phyloP scores from a whole-genome alignment of 2,113 vertebrate species.

The Onychostruthus taczanowskii region DNA sequence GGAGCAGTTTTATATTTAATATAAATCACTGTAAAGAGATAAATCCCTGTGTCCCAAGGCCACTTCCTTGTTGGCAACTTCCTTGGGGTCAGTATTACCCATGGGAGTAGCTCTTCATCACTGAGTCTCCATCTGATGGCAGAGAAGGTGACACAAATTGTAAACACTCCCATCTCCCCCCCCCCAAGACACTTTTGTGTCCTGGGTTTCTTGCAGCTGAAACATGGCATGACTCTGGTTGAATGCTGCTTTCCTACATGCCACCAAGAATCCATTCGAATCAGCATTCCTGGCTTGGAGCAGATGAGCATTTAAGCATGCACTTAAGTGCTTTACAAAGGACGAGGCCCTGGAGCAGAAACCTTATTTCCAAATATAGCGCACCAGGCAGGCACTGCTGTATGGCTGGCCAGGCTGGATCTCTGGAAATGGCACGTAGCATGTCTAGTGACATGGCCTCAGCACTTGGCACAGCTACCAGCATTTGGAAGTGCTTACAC shows the following conservation, averaged over 20 bases:
- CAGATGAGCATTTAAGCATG: constrained; percentile 54
- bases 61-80: neutral
- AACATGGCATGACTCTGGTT: neutral
- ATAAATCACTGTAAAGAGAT: neutral
- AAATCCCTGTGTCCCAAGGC: neutral
- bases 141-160: neutral
- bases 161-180: neutral
- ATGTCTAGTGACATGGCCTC: neutral
- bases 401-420: neutral
- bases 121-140: neutral
- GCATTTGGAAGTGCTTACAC: neutral
- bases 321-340: constrained; percentile 45
- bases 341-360: constrained; percentile 20
- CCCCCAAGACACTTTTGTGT: neutral
- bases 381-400: neutral
- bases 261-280: neutral
- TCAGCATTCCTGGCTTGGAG: neutral
- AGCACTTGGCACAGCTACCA: neutral
- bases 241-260: neutral
- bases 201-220: neutral
- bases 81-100: neutral
- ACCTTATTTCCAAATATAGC: constrained; percentile 58
- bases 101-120: neutral
- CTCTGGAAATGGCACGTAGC: neutral
- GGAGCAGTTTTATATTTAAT: neutral